Base-by-base conservation (phyloP, 2,797 vertebrate genomes). In the Chrysocyon brachyurus region DNA sequence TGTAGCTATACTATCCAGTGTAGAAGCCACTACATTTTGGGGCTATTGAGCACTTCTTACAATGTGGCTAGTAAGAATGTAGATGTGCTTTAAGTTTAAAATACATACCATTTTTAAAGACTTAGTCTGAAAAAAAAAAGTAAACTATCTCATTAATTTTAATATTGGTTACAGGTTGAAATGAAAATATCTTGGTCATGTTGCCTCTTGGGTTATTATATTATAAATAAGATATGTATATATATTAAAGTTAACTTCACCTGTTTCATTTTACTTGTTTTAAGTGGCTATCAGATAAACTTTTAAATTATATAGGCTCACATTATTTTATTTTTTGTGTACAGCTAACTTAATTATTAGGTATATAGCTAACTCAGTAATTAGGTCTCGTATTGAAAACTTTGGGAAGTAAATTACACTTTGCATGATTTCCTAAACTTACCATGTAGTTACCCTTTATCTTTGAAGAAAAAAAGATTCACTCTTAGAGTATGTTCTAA, bases 361-460 rank as follows among this genome's bases (percentile, higher is more conserved):
- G 31, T 77, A 54, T 89, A 24, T 8, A 83, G 36, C 10, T 79
- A 59, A 87, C n/a, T 73, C 12, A 52, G 17, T 91, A 66, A 33
- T 63, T 54, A 40, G 90, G 52, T 68, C n/a, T 19, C 33, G 1
- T 28, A 63, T n/a, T 90, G 56, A 66, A 78, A 66, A 40, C n/a
- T 95, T 95, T 63, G 2, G 54, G 64, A 94, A 31, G 46, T n/a
- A 89, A 61, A 81, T 66, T 64, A 36, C 57, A 52, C 82, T 87
- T 72, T 66, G 31, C 46, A 6, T 87, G 33, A 72, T 75, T 95
- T 93, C 83, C 70, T 52, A 46, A 86, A 72, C 59, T 90, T 0
- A 46, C 78, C 54, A 36, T 33, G 17, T 52, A 57, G 46, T 72
- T 56, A n/a, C 4, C 12, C 14, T 72, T 94, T 68, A 66, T 36